A percentile compares a stretch with the other conserved stretches of the same genome.
phyloP scores from a whole-genome alignment of 2,113 vertebrate genomes.

The Anhinga anhinga region DNA sequence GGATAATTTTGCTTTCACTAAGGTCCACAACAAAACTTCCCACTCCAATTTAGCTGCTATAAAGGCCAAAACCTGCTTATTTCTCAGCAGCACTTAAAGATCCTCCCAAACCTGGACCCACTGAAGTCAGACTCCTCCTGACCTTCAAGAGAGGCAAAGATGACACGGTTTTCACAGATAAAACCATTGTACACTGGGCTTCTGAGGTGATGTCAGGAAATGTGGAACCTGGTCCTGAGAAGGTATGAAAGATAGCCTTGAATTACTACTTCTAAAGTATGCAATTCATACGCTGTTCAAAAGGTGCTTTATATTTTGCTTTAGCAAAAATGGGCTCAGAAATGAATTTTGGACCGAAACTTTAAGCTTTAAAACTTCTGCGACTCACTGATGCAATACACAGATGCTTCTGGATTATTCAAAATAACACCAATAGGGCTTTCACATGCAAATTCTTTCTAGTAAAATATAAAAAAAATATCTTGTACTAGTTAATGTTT shows the following conservation, averaged over 20 bases:
- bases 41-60: background rate
- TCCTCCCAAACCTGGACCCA: background rate
- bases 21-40: background rate
- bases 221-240: rapidly evolving
- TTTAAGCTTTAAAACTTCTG: background rate
- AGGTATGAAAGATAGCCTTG: background rate
- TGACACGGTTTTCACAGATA: background rate
- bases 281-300: background rate
- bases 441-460: background rate
- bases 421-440: background rate
- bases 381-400: background rate
- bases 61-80: background rate
- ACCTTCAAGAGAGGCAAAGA: background rate
- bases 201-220: background rate
- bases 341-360: background rate
- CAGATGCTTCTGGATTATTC: background rate
- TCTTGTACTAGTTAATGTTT: background rate
- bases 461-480: background rate
- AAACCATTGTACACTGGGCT: background rate
- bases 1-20: background rate
- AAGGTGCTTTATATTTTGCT: background rate
- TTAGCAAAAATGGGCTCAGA: background rate
- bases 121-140: background rate
- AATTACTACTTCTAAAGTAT: background rate
- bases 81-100: background rate